phyloP scores from a whole-genome alignment of 2,113 vertebrate species.

The Chloropsis cyanopogon region DNA sequence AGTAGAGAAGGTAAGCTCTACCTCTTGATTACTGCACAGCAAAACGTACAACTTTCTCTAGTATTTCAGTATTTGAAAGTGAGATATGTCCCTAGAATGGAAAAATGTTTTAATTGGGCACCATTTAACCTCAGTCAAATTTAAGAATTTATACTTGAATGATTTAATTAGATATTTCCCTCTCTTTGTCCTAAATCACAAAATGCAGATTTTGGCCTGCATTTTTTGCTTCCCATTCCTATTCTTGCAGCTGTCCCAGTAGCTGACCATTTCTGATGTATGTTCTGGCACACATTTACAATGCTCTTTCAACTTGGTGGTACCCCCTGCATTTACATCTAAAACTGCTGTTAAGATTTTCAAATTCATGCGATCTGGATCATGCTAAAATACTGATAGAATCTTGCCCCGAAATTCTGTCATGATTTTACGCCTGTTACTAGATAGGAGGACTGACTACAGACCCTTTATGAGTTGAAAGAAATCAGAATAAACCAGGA shows the following conservation, averaged over 20 bases:
- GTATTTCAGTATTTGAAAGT: background rate
- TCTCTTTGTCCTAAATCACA: background rate
- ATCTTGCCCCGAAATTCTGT: background rate
- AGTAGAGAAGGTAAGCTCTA: background rate
- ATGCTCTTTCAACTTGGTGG: background rate
- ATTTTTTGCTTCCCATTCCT: background rate
- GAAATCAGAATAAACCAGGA: background rate
- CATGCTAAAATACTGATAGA: background rate
- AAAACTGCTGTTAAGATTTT: background rate
- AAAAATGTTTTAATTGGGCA: background rate
- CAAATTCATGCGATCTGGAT: background rate
- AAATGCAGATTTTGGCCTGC: background rate
- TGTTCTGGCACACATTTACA: background rate
- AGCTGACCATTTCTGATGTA: background rate
- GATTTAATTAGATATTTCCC: background rate
- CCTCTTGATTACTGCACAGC: background rate
- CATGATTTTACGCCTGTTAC: background rate
- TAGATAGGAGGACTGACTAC: background rate
- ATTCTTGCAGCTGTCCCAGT: background rate
- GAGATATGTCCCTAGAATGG: background rate
- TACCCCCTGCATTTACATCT: background rate
- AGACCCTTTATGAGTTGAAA: background rate
- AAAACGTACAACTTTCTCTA: background rate
- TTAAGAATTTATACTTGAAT: background rate
- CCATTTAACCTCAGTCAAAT: background rate